A percentile compares a stretch with the other conserved stretches of the same genome.
These are phyloP conservation scores for Drosophila percnosoma DNA, from an alignment of 2,888 invertebrate species.

Conservation along the genomic window DNA sequence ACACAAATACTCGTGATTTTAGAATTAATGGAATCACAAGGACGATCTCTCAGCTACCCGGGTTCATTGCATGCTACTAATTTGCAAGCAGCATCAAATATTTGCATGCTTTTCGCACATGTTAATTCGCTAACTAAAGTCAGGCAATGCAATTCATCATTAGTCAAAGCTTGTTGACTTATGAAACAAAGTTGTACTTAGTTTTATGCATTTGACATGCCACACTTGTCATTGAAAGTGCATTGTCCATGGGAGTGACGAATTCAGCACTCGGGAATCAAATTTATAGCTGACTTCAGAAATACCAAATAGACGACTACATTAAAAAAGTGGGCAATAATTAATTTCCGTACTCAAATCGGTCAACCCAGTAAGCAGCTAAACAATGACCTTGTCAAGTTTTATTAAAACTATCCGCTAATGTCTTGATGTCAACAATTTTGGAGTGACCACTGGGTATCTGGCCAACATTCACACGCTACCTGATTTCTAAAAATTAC, in stretches of 20 bases:
- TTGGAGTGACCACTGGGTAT: constrained; percentile 19
- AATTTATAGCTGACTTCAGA: constrained; percentile 10
- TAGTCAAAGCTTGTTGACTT: background rate
- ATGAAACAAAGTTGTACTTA: background rate
- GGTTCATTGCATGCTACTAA: constrained; percentile 19
- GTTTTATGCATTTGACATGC: background rate
- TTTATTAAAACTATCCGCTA: constrained; percentile 26
- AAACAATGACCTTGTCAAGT: constrained; percentile 66
- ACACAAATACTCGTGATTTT: constrained; percentile 15
- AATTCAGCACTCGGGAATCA: constrained; percentile 4
- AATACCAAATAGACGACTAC: constrained; percentile 7
- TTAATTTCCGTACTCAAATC: constrained; percentile 27
- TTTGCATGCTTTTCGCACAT: constrained; percentile 35
- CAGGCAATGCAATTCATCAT: constrained; percentile 3
- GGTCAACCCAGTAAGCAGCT: constrained; percentile 35
- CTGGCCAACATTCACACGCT: constrained; percentile 36
- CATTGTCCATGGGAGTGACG: constrained; percentile 11
- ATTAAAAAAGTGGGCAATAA: constrained; percentile 9
- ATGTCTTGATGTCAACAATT: constrained; percentile 33
- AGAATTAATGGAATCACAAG: constrained; percentile 7
- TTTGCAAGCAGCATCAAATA: constrained; percentile 13
- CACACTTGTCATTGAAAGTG: constrained; percentile 22
- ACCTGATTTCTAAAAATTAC: constrained; percentile 20
- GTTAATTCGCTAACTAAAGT: constrained; percentile 36
- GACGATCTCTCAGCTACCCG: background rate